Percentiles rank a stretch among this genome's conserved stretches.
phyloP scores from a whole-genome alignment of 2,113 vertebrate genomes.

The Fulmarus glacialis region DNA sequence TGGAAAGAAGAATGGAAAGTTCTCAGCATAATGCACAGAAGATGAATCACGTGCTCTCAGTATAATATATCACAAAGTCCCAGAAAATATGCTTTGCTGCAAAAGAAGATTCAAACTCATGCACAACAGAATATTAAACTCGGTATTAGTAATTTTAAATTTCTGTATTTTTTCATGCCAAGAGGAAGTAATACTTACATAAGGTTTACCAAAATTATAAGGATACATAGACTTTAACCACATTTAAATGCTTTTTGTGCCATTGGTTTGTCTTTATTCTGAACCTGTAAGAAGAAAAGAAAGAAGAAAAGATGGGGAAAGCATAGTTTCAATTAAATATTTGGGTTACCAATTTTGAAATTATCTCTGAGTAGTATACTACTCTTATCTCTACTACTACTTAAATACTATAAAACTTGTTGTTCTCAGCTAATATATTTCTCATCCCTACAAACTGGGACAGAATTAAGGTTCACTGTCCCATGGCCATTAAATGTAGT shows the following conservation, averaged over 20 bases:
- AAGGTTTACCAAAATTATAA: not conserved
- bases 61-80: not conserved
- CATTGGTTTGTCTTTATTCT: not conserved
- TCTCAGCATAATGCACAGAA: not conserved
- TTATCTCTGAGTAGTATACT: not conserved
- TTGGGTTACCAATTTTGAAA: not conserved
- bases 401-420: not conserved
- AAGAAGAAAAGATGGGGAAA: not conserved
- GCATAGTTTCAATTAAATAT: not conserved
- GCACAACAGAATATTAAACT: not conserved
- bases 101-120: not conserved
- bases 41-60: not conserved
- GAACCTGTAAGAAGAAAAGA: not conserved
- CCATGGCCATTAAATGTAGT: rapidly evolving
- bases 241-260: not conserved
- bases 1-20: not conserved
- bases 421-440: not conserved
- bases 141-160: not conserved
- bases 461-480: not conserved
- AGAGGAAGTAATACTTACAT: not conserved
- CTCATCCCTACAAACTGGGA: not conserved
- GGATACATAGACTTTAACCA: not conserved
- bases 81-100: not conserved
- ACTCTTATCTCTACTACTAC: not conserved
- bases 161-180: not conserved